These are phyloP conservation scores for Notamacropus eugenii DNA, from an alignment of 2,797 vertebrate genomes.

Conservation along the genomic window DNA sequence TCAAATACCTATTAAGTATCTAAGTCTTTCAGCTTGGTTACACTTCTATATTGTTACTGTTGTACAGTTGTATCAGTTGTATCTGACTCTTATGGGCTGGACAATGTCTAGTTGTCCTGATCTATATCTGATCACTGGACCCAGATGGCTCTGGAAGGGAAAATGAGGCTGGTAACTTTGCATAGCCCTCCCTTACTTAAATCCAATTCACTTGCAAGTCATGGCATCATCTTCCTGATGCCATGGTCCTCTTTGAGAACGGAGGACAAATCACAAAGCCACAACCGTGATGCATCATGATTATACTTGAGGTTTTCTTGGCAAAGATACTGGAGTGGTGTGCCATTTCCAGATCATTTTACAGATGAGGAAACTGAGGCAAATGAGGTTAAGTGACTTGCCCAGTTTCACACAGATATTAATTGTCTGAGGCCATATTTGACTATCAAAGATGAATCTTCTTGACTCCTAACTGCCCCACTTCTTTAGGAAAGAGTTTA, in stretches of 20 bases:
- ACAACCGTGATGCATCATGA: too few relatives aligned
- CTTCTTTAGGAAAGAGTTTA: not conserved
- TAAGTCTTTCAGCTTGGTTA: not conserved
- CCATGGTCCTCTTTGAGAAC: too few relatives aligned
- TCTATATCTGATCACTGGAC: too few relatives aligned
- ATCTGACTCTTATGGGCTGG: too few relatives aligned
- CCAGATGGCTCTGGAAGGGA: too few relatives aligned
- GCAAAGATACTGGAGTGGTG: not conserved
- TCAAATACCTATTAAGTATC: not conserved
- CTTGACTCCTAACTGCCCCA: not conserved
- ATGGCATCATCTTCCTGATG: too few relatives aligned
- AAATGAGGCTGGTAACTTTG: too few relatives aligned
- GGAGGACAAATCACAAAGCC: too few relatives aligned
- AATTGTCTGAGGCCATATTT: not conserved
- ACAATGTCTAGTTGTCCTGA: too few relatives aligned
- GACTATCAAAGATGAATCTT: not conserved
- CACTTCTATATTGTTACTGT: not conserved
- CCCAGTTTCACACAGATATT: not conserved
- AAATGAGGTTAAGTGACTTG: not conserved
- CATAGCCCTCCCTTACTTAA: too few relatives aligned
- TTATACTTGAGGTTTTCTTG: not conserved
- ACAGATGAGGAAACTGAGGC: not conserved
- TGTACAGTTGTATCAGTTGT: not conserved
- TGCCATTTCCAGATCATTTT: not conserved
- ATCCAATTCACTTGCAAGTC: too few relatives aligned